Base-by-base conservation (phyloP, 2,888 invertebrate species). In the Celastrina argiolus region DNA sequence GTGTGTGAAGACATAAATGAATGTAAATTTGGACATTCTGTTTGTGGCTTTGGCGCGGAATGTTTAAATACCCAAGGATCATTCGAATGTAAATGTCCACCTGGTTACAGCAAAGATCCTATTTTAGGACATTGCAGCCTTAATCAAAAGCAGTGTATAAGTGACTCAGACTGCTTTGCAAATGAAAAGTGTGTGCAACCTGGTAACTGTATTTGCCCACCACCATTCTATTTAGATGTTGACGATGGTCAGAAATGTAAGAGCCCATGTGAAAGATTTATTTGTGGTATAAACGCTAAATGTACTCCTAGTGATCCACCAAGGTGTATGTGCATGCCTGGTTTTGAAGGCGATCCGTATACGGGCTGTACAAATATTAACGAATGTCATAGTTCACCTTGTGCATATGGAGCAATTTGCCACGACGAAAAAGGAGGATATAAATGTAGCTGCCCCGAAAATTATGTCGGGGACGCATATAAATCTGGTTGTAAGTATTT, bases 121-220 rank as follows among this genome's bases (percentile, higher is more conserved):
- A 94, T 95, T 81, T 94, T 95, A 67, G 96, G 96, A 0, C 92
- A 96, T 22, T 98, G 98, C 80, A 93, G 96, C 2, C 94, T 96
- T 10, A 95, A 96, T 68, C 96, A 96, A 80, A 95, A 96, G 72
- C 93, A 95, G 70, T 98, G 97, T 78, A 93, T 95, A 2, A 94
- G 93, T 71, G 97, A 97, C 78, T 93, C 93, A 67, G 97, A 97
- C 79, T 98, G 98, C 79, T 94, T 94, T 66, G 83, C 94, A 0
- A 97, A 98, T 80, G 97, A 98, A 84, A 96, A 96, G 83, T 98
- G 98, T 81, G 94, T 97, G 31, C 96, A 97, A 81, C 97, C 97
- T 1, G 97, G 97, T 1, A 95, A 97, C 84, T 98, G 98, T 78
- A 93, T 97, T 18, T 98, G 98, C 79, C 96, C 97, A 34, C 97